Conservation (phyloP, 2,888 invertebrate genomes). For the Camptogramma bilineatum region DNA sequence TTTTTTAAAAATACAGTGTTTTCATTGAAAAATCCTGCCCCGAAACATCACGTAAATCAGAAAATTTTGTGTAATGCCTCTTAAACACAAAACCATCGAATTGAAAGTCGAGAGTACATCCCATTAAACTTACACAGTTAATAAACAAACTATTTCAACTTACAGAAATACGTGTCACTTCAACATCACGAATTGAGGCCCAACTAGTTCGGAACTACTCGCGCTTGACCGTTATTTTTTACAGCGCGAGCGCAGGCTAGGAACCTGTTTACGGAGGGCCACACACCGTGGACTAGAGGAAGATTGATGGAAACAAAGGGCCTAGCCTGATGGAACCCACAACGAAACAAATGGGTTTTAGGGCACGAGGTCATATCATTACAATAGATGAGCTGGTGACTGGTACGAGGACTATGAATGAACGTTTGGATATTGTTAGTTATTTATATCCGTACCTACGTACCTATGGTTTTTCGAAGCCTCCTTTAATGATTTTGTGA, state of each 20-base stretch:
- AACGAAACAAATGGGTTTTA: slow-evolving; percentile 33
- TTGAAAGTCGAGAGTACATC: no score
- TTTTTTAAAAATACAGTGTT: no score
- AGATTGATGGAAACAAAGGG: slow-evolving; percentile 45
- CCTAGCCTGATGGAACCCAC: slow-evolving; percentile 34
- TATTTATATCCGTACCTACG: no score
- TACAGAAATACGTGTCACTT: not conserved
- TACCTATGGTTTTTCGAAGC: no score
- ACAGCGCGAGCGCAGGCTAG: slow-evolving; percentile 54
- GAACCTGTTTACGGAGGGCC: slow-evolving; percentile 72
- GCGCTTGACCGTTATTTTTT: slow-evolving; percentile 27
- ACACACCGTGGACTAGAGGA: slow-evolving; percentile 56
- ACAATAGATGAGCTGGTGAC: slow-evolving; percentile 12
- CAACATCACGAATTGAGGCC: not conserved
- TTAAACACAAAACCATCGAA: no score
- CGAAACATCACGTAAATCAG: no score
- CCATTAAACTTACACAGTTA: no score
- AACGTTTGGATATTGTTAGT: not conserved
- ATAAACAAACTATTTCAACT: not conserved
- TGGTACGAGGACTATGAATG: not conserved
- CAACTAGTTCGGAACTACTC: not conserved
- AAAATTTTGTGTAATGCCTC: no score
- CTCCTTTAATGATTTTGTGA: no score
- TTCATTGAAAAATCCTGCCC: no score
- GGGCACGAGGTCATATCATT: slow-evolving; percentile 31